Conservation (phyloP, 2,113 vertebrate genomes). For the Apus apus region DNA sequence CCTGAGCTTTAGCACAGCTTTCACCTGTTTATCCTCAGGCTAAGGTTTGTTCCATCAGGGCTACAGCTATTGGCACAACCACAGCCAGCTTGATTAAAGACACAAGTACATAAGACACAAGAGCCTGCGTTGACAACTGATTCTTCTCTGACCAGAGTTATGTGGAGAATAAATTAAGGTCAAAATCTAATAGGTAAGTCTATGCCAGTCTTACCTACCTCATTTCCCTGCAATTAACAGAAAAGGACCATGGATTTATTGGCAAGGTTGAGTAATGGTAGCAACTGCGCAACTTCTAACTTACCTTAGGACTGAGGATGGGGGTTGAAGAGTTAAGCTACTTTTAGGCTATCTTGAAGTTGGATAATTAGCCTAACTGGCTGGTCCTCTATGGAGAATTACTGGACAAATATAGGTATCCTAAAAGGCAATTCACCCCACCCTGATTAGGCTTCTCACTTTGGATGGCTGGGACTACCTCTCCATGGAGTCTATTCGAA, state of each 20-base stretch:
- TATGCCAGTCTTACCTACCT: not conserved
- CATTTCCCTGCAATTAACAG: not conserved
- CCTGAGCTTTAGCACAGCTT: not conserved
- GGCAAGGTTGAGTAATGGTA: not conserved
- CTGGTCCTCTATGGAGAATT: not conserved
- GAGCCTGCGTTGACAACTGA: not conserved
- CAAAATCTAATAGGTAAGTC: not conserved
- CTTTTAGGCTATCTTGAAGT: not conserved
- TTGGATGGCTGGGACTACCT: not conserved
- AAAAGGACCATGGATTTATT: not conserved
- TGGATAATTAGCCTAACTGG: not conserved
- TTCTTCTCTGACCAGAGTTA: not conserved
- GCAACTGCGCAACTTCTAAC: not conserved
- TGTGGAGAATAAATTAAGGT: not conserved
- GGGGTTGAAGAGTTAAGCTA: not conserved
- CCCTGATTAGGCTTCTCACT: not conserved
- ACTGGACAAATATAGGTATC: not conserved
- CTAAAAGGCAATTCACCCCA: not conserved
- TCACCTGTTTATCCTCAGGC: not conserved
- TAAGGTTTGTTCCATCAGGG: not conserved
- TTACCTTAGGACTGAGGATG: not conserved
- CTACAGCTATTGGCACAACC: not conserved
- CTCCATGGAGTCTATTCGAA: not conserved
- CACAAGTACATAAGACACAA: not conserved
- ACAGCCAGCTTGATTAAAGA: not conserved